Percentiles rank a stretch among this genome's conserved stretches.
Conservation (phyloP, 2,888 invertebrate genomes). For the Ophonus ardosiacus region DNA sequence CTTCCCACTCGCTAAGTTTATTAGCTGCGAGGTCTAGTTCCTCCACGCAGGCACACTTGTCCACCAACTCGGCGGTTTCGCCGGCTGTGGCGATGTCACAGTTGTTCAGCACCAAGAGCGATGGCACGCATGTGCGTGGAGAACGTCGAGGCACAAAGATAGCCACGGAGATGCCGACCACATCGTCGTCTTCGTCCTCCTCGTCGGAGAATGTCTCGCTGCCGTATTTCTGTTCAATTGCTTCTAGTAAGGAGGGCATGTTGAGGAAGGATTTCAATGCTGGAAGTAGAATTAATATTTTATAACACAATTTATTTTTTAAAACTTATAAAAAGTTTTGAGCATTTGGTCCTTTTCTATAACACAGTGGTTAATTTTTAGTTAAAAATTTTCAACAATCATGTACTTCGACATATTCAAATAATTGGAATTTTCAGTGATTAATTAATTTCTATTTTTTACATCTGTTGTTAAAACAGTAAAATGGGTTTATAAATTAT, state of each 20-base stretch:
- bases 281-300: neutral
- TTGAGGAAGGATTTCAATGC: slow-evolving; percentile 67
- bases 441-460: no score
- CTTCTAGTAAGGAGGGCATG: slow-evolving; percentile 94
- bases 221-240: slow-evolving; percentile 91
- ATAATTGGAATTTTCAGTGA: no score
- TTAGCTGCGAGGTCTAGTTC: slow-evolving; percentile 97
- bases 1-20: slow-evolving; percentile 91
- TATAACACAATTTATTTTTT: neutral
- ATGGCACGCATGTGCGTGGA: slow-evolving; percentile 87
- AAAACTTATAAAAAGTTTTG: no score
- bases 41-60: slow-evolving; percentile 92
- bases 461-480: no score
- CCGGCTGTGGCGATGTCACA: slow-evolving; percentile 95
- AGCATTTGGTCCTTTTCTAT: no score
- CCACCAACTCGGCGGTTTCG: slow-evolving; percentile 86
- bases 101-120: slow-evolving; percentile 91
- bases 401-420: no score
- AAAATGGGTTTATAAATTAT: no score
- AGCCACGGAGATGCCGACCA: slow-evolving; percentile 85
- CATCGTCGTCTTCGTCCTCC: slow-evolving; percentile 78
- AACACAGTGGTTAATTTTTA: no score
- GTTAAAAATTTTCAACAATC: no score
- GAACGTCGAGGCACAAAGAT: slow-evolving; percentile 92
- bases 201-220: slow-evolving; percentile 76